Base-by-base conservation (phyloP, 2,113 vertebrate species). In the Cepphus grylle region DNA sequence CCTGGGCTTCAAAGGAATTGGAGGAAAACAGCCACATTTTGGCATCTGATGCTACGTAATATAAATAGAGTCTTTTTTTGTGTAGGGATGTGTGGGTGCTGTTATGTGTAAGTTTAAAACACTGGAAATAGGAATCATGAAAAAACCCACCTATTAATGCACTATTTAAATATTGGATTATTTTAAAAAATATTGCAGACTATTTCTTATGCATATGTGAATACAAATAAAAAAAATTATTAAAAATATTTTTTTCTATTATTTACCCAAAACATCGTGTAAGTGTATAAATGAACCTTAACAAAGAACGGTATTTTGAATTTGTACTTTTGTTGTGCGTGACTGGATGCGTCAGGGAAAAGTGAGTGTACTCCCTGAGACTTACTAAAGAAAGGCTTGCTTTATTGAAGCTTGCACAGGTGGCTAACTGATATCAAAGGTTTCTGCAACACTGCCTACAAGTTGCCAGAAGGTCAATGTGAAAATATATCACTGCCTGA, bases 391-490 rank as follows among this genome's bases (percentile, higher is more conserved):
- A 32, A 94, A 70, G 21, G 10, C 53, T 96, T 93, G 50, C 45
- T 88, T 96, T 97, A 90, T 62, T 92, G 85, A 20, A 86, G 53
- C 38, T 92, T 76, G 29, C 73, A 70, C 36, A 93, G 92, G 62
- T 93, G 50, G 72, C 66, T 94, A 65, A 53, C 73, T 74, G 78
- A 49, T 97, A 80, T 36, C 77, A 93, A 86, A 92, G 87, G 45
- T 96, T 91, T 96, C 72, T 88, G 52, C 93, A 84, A 50, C 72
- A 80, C 11, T 90, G 53, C 79, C 88, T 93, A 81, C 69, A 94
- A 86, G 86, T 84, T 96, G 50, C 84, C 67, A 76, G 74, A 90
- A 97, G 81, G 61, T 95, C 81, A 11, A 0, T 56, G 78, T 77
- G 78, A 96, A 95, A 94, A 93, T 91, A 36, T 29, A 71, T 79